phyloP scores from a whole-genome alignment of 2,888 invertebrate genomes.

The Balanococcus diminutus region DNA sequence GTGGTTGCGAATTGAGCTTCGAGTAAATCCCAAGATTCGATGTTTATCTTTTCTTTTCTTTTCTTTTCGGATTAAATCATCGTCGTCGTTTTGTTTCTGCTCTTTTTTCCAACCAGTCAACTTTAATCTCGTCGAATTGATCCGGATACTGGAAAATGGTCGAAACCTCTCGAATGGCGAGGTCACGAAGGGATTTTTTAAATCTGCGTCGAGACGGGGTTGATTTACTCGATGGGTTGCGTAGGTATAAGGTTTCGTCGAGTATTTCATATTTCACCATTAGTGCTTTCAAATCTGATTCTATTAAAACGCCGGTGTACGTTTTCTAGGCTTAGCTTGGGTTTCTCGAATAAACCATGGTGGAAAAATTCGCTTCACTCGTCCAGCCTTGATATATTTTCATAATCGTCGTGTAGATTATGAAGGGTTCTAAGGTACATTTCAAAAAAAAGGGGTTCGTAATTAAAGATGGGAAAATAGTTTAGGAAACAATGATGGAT shows the following conservation, averaged over 20 bases:
- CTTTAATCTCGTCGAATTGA: neutral
- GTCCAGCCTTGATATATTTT: neutral
- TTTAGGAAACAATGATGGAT: constrained; percentile 29
- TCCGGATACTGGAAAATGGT: neutral
- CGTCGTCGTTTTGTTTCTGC: neutral
- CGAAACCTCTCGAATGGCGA: too few species aligned
- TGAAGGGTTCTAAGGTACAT: neutral
- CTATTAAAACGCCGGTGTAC: neutral
- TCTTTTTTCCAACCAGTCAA: neutral
- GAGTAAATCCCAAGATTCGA: constrained; percentile 19
- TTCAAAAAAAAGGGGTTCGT: neutral
- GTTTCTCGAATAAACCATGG: neutral
- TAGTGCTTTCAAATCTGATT: neutral
- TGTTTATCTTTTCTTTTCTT: constrained; percentile 31
- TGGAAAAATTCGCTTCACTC: neutral
- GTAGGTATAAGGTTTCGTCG: neutral
- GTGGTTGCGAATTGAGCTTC: neutral
- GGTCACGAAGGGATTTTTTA: constrained; percentile 7
- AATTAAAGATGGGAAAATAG: neutral
- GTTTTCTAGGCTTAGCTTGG: neutral
- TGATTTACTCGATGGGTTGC: neutral
- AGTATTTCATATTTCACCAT: neutral
- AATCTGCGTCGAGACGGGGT: neutral
- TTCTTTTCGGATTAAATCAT: neutral
- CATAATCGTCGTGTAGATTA: neutral